Base-by-base conservation (phyloP, 1,140 invertebrate species). In the Calycopis cecrops region DNA sequence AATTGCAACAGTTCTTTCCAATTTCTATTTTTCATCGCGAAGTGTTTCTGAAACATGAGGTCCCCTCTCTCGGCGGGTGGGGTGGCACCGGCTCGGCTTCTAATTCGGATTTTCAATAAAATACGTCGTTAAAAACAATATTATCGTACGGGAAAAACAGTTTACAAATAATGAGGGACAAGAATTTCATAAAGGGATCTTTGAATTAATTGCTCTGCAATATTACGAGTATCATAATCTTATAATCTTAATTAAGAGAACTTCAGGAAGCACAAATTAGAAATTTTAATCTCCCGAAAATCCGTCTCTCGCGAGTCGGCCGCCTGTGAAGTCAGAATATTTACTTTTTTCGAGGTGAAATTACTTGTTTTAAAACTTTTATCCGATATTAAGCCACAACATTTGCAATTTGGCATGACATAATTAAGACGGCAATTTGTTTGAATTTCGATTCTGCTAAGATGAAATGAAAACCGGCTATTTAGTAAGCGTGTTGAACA, bases 201-300 rank as follows among this genome's bases (percentile, higher is more conserved):
- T 77, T 74, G 71, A 79, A 73, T 81, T 86, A 86, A 84, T 84
- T 84, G 78, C 80, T 79, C 66, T 73, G 68, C 71, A 80, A 84
- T 77, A 77, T 83, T 78, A 82, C 76, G 67, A 82, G 76, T 83
- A 83, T 76, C 73, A 82, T 81, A 83, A 85, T 85, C 71, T 74
- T 71, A 73, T 85, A 86, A 86, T 84, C 77, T 84, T 84, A 84
- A 86, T 86, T 82, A 81, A 79, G 72, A 76, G 71, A 80, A 76
- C 67, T 81, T 76, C 68, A 71, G 71, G 64, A 70, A 71, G 70
- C 62, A 76, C 65, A 79, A 79, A 83, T 84, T 78, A 79, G 71
- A 85, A 76, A 79, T 76, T 83, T 83, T 80, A 82, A 85, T 85
- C 77, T 76, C 65, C 62, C 64, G 67, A 63, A 78, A 82, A 81